Evolutionary conservation across 2,797 vertebrate species (phyloP).

Genomic region (Telmatherina bonti): DNA sequence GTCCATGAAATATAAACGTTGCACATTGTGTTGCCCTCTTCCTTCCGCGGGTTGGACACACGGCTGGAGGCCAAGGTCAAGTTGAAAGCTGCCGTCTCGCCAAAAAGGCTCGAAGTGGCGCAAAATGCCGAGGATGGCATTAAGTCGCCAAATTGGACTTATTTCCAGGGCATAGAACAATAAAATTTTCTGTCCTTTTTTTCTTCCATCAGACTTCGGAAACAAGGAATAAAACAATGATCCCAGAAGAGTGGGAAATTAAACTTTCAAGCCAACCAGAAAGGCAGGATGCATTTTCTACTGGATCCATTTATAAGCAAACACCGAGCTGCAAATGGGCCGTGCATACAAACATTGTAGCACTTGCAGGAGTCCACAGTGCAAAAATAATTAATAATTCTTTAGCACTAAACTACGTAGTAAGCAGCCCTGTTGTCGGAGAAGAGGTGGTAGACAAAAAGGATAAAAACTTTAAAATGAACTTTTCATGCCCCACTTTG

Average conservation of each 20-base stretch:
- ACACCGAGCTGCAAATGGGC: no score
- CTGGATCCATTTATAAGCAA: no score
- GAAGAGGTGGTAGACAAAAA: neutral
- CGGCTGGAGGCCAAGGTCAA: slow-evolving; percentile 98
- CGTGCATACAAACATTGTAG: no score
- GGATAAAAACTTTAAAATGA: no score
- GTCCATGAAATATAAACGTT: slow-evolving; percentile 43
- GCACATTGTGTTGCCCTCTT: slow-evolving; percentile 78
- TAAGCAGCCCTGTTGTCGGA: neutral
- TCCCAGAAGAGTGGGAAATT: neutral
- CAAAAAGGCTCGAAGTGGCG: slow-evolving; percentile 73
- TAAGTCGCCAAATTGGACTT: neutral
- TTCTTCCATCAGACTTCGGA: neutral
- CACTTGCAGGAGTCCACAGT: neutral
- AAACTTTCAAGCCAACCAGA: no score
- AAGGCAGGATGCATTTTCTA: no score
- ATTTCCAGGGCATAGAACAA: neutral
- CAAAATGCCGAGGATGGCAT: slow-evolving; percentile 48
- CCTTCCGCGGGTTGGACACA: slow-evolving; percentile 77
- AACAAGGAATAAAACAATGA: neutral
- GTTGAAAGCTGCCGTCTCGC: slow-evolving; percentile 92
- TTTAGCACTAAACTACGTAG: neutral
- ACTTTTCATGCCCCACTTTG: neutral
- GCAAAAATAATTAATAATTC: slow-evolving; percentile 5
- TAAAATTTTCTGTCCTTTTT: neutral